Base-by-base conservation (phyloP, 2,113 vertebrate genomes). In the Anolis sagrei region DNA sequence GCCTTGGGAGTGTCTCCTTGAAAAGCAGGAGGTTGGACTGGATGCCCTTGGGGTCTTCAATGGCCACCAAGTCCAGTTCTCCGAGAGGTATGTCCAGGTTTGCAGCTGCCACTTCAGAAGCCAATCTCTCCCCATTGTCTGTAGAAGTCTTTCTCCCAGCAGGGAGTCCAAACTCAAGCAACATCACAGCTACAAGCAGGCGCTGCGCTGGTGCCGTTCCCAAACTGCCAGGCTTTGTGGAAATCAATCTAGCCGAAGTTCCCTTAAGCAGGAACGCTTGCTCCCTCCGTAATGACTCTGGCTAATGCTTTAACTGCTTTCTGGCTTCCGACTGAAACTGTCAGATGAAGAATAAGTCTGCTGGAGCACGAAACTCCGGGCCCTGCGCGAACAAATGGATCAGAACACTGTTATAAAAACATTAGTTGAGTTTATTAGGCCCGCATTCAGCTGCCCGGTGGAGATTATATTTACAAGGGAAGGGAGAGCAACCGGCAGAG, bases 401-500 rank as follows among this genome's bases (percentile, higher is more conserved):
- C 78, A 0, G 16, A 86, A 27, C 2, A 0, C 0, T 0, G 49
- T 73, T 58, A 82, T 82, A 73, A 58, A 61, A 0, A 72, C 48
- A 4, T 13, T 7, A 13, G 21, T 36, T 0, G 32, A 8, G 0
- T 0, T 2, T 1, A 48, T 18, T 11, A 44, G 29, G 66, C 3
- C 29, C 5, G 34, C n/a, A 0, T 0, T 36, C 21, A 69, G 25
- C 0, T 0, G 1, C 0, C 4, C 62, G 0, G 4, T 1, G 1
- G 36, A 19, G 16, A 86, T 21, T 27, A 10, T 0, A 0, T 3
- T 0, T 0, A 29, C 39, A 0, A 0, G 8, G 7, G 23, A 7
- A 75, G 25, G 0, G 0, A 13, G 48, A 54, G 0, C 16, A 2
- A 0, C 0, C 0, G 5, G 25, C 73, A 1, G 73, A 25, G 2